These are phyloP conservation scores for Sebastes nivosus DNA, from an alignment of 2,797 vertebrate species.

Conservation along the genomic window DNA sequence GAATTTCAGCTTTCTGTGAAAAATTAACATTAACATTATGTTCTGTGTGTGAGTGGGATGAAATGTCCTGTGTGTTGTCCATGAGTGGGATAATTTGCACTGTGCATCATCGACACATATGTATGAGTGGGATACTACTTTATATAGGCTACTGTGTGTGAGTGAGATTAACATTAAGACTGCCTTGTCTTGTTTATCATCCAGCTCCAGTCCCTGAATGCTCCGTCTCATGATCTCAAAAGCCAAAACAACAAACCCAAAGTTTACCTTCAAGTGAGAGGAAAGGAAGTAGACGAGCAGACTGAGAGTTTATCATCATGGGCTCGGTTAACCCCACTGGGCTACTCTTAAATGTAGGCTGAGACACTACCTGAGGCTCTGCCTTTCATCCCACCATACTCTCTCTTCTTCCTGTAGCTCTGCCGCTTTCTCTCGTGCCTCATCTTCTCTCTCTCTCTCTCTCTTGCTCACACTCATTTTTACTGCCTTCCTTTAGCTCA, in stretches of 20 bases:
- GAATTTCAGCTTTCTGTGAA: neutral
- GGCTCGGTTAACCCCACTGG: slow-evolving; percentile 51
- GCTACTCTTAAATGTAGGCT: slow-evolving; percentile 61
- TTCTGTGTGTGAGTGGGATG: slow-evolving; percentile 4
- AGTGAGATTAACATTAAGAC: slow-evolving; percentile 10
- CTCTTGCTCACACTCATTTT: slow-evolving; percentile 23
- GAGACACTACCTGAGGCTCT: slow-evolving; percentile 58
- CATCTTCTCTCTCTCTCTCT: slow-evolving; percentile 16
- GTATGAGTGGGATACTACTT: slow-evolving; percentile 6
- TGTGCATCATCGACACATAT: slow-evolving; percentile 5
- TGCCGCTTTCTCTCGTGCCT: slow-evolving; percentile 24
- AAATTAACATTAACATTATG: neutral
- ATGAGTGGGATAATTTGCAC: slow-evolving; percentile 24
- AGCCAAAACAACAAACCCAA: slow-evolving; percentile 15
- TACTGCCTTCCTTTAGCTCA: slow-evolving; percentile 36
- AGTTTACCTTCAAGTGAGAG: slow-evolving; percentile 9
- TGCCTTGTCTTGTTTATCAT: slow-evolving; percentile 4
- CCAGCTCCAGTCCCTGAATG: neutral
- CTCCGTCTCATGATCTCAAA: slow-evolving; percentile 8
- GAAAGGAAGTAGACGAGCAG: neutral
- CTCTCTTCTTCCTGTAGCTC: slow-evolving; percentile 32
- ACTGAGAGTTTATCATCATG: slow-evolving; percentile 34
- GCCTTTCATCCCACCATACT: slow-evolving; percentile 50
- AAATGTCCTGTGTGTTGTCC: neutral
- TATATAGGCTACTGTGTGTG: neutral